Evolutionary conservation across 2,113 vertebrate genomes (phyloP), one percentile per base, ranked within the genome.

Genomic region (Raja brachyura): DNA sequence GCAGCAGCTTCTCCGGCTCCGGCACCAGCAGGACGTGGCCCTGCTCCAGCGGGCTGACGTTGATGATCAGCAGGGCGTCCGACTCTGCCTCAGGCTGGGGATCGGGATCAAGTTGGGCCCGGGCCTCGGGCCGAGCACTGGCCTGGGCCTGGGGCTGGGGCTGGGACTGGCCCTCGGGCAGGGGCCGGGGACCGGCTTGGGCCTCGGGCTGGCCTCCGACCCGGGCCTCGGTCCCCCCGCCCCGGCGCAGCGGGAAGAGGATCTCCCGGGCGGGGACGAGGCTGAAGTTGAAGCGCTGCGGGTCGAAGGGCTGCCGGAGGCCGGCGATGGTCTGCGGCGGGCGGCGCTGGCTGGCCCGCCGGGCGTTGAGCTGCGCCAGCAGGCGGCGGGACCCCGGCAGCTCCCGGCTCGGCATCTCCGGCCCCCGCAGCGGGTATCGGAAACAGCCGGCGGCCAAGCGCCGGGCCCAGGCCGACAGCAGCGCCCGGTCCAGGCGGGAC

Each of bases 11-110:
- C 3, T 93, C 56, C 0, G 98, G 98, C 14, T 97, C 96, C 0
- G 98, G 98, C 28, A 99, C 96, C 93, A 99, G 95, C 88, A 99
- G 96, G 94, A 98, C 97, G 33, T 99, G 98, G 5, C 98, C 98
- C 85, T 96, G 96, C 94, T 97, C 97, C 93, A 99, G 79, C 3
- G 98, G 98, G 94, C 98, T 99, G 86, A 97, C 96, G 22, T 99
- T 99, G 70, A 99, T 97, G 16, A 97, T 93, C 90, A 97, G 96
- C 0, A 96, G 93, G 92, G 97, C 28, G 76, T 78, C 7, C 61
- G 22, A 63, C 20, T 0, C 93, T n/a, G n/a, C 33, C 70, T 14
- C 5, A 39, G 28, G 48, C 2, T 16, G n/a, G 56, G 5, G 11
- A 28, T 48, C 39, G 39, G 39, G 39, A 3, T 48, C 39, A 48